Base-by-base conservation (phyloP, 2,113 vertebrate genomes). In the Esox niger region DNA sequence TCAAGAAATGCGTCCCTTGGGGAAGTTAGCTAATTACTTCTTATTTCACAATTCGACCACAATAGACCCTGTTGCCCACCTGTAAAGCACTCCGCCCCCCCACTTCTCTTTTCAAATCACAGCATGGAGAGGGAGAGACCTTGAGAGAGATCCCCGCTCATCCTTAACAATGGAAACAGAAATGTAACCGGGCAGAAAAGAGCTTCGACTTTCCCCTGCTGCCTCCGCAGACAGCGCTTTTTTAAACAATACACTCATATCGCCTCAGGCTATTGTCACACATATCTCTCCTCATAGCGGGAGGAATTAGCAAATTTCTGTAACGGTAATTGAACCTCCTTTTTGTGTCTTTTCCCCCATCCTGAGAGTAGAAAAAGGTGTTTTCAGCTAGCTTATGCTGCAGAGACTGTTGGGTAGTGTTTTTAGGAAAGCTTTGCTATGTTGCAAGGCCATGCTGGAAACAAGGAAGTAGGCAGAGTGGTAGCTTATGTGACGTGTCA, bases 221-320 rank as follows among this genome's bases (percentile, higher is more conserved):
- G 56, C 76, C 64, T 74, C 21, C 2, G 26, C 68, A 21, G 64
- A 17, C 69, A 62, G 46, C 66, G 70, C 73, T 79, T 81, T 62
- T n/a, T 68, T 75, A 81, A 82, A 82, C 77, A 84, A 77, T 75
- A 71, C 66, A 79, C 74, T 77, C 66, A 75, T 82, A 81, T 79
- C 8, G 63, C 87, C 88, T 68, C 47, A 27, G 83, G 89, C 82
- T 86, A 75, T 85, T 88, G 82, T 89, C 85, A 88, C 71, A 84
- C 79, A 82, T 65, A 49, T 20, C 47, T 49, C 47, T 20, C n/a
- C 47, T 49, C 20, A 8, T 52, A 23, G 68, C 59, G 2, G 25
- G 61, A 65, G 62, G 60, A 78, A 66, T 73, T 68, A 73, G 63
- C 47, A 67, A 78, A 73, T 70, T 64, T 80, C 66, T 27, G 68